Base-by-base conservation (phyloP, 2,888 invertebrate species). In the Abscondita cerata region DNA sequence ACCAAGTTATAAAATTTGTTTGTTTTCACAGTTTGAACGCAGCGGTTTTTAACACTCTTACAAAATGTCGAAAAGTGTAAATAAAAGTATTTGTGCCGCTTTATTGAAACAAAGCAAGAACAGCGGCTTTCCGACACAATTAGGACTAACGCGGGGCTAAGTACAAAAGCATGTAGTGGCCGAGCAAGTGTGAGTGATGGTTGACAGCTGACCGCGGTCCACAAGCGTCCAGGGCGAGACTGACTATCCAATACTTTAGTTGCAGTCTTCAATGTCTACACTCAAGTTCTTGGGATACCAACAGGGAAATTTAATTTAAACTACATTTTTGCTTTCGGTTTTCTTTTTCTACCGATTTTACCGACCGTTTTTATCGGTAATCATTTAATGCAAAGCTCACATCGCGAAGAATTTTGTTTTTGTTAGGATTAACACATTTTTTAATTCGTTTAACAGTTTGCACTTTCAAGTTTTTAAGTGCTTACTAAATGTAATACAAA, bases 121-220 rank as follows among this genome's bases (percentile, higher is more conserved):
- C 52, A 54, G 50, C 64, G 53, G 78, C 78, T 79, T 78, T 78
- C 78, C 78, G 76, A 77, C 78, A 78, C 80, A 81, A 81, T 80
- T 80, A 81, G 80, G 77, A 73, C 72, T 71, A 73, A 74, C 75
- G 73, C 71, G 75, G 77, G 77, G 76, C 80, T 81, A 81, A 81
- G 81, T 81, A 81, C 78, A 81, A 81, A 81, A 81, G 77, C 81
- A 76, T 81, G 81, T 81, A 79, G 78, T 74, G 78, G 80, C 76
- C 77, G 68, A 73, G 75, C 76, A 75, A 74, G 76, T 72, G 78
- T 80, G 81, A 81, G 80, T 80, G 81, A 81, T 80, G 80, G 79
- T 73, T 79, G 79, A 80, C 80, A 78, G 78, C 78, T 78, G 79
- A 79, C 78, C 80, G 75, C 76, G 73, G 76, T 76, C 77, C 73